phyloP scores from a whole-genome alignment of 2,113 vertebrate species.

The Cheilinus undulatus region DNA sequence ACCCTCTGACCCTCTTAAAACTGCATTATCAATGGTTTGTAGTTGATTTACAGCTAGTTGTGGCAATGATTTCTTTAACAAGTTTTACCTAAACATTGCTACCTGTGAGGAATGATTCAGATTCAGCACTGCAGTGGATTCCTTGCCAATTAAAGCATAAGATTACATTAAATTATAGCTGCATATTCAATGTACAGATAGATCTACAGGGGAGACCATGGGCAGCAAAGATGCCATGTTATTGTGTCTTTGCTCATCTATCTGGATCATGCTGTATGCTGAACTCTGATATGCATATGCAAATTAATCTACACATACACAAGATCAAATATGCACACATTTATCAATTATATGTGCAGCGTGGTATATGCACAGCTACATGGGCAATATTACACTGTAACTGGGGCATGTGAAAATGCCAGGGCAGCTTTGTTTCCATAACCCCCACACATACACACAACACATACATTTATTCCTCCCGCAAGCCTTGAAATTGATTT shows the following conservation, averaged over 20 bases:
- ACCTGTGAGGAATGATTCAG: too few relatives aligned
- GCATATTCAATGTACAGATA: background rate
- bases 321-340: constrained; percentile 16
- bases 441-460: constrained; percentile 2
- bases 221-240: background rate
- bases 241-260: background rate
- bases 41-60: too few relatives aligned
- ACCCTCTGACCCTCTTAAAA: too few relatives aligned
- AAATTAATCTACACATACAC: constrained; percentile 19
- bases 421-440: constrained; percentile 35
- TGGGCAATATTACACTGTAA: constrained; percentile 20
- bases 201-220: constrained; percentile 17
- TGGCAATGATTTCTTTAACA: too few relatives aligned
- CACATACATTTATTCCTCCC: constrained; percentile 30
- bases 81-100: too few relatives aligned
- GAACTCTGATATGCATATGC: constrained; percentile 18
- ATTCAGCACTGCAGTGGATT: too few relatives aligned
- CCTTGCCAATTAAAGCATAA: background rate
- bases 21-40: too few relatives aligned
- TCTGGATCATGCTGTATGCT: background rate
- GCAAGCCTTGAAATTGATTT: constrained; percentile 55
- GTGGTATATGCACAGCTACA: background rate
- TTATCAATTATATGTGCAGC: constrained; percentile 23
- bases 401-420: constrained; percentile 26
- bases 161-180: constrained; percentile 31